These are phyloP conservation scores for Salmo trutta DNA, from an alignment of 2,797 vertebrate species.

Conservation along the genomic window DNA sequence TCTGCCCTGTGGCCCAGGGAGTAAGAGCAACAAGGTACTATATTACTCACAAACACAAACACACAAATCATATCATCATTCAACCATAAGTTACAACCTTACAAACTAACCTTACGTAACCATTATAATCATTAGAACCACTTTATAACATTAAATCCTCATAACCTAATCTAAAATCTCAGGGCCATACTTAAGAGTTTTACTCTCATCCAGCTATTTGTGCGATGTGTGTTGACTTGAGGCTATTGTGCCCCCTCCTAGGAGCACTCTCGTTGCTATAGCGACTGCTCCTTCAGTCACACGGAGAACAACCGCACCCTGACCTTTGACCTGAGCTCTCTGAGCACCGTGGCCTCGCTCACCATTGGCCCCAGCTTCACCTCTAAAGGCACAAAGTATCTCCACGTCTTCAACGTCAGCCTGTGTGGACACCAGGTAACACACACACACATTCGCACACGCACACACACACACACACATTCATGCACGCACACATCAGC, in stretches of 20 bases:
- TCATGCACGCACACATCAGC: conserved; percentile 23
- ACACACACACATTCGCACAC: not conserved
- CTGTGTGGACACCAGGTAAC: conserved; percentile 90
- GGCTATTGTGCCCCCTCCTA: conserved; percentile 41
- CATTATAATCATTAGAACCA: too few species aligned
- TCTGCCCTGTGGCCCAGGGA: conserved; percentile 87
- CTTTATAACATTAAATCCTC: not conserved
- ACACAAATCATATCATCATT: not conserved
- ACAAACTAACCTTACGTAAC: too few species aligned
- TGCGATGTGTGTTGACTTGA: not conserved
- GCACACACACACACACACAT: not conserved
- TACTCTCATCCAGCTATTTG: too few species aligned
- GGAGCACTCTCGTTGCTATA: conserved; percentile 93
- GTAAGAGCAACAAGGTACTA: conserved; percentile 84
- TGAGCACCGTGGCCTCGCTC: conserved; percentile 83
- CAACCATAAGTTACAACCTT: too few species aligned
- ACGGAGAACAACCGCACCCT: conserved; percentile 83
- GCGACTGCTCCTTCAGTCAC: conserved; percentile 85
- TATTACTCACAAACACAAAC: not conserved
- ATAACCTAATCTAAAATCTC: not conserved
- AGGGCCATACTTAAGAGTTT: not conserved
- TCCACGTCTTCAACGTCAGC: conserved; percentile 95
- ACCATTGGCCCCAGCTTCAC: conserved; percentile 95
- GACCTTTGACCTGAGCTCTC: conserved; percentile 86
- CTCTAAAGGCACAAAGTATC: conserved; percentile 96